phyloP scores from a whole-genome alignment of 1,140 invertebrate species.

The Scaptomyza montana region DNA sequence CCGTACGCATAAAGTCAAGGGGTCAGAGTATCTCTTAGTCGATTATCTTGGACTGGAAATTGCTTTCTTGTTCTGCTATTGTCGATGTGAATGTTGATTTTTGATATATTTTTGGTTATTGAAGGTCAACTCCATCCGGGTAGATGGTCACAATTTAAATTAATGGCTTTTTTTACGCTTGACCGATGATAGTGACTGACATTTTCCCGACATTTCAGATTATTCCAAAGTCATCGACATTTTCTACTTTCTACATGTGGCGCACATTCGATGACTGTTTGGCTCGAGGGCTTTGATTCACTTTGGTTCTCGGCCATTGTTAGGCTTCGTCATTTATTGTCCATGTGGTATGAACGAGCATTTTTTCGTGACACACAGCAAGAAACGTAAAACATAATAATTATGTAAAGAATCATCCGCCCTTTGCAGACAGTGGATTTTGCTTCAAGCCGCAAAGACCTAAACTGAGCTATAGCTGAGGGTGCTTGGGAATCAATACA shows the following conservation, averaged over 20 bases:
- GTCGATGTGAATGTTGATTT: slow-evolving; percentile 29
- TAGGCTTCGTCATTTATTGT: slow-evolving; percentile 49
- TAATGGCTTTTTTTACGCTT: slow-evolving; percentile 83
- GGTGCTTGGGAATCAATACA: slow-evolving; percentile 49
- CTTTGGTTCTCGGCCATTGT: slow-evolving; percentile 11
- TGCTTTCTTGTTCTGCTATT: slow-evolving; percentile 1
- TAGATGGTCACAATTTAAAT: slow-evolving; percentile 80
- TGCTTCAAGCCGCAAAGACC: slow-evolving; percentile 33
- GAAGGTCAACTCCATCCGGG: slow-evolving; percentile 32
- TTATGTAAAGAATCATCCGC: slow-evolving; percentile 70
- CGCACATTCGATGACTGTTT: slow-evolving; percentile 22
- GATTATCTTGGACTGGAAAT: no score
- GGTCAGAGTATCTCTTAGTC: no score
- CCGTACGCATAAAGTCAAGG: no score
- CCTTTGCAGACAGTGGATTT: slow-evolving; percentile 55
- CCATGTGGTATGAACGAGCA: slow-evolving; percentile 63
- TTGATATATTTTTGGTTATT: slow-evolving; percentile 43
- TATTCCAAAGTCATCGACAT: slow-evolving; percentile 78
- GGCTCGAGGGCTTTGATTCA: neutral
- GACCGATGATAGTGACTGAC: slow-evolving; percentile 81
- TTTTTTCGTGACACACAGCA: slow-evolving; percentile 40
- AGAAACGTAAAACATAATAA: slow-evolving; percentile 66
- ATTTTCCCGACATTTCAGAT: slow-evolving; percentile 79
- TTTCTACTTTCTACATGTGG: slow-evolving; percentile 71
- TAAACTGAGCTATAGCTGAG: slow-evolving; percentile 17